phyloP scores from a whole-genome alignment of 1,140 invertebrate species.

The Whitmania pigra region DNA sequence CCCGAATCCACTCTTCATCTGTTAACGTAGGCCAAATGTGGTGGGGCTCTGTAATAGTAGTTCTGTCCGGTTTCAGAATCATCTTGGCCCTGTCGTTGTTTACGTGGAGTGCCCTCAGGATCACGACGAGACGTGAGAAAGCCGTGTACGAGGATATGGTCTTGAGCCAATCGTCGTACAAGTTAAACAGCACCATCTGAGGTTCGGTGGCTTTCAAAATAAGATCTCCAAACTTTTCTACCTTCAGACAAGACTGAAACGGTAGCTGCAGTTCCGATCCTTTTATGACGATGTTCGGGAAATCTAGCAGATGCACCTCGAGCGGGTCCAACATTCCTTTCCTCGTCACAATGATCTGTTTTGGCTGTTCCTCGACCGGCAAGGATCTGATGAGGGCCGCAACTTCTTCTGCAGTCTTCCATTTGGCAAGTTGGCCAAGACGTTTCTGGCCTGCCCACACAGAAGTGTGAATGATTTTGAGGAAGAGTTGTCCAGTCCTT shows the following conservation, averaged over 20 bases:
- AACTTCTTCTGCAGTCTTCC: constrained; percentile 99
- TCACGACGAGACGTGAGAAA: constrained; percentile 61
- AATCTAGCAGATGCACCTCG: constrained; percentile 87
- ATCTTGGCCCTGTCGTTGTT: constrained; percentile 98
- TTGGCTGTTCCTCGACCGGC: constrained; percentile 98
- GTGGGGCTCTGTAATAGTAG: constrained; percentile 93
- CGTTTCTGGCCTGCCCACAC: constrained; percentile 88
- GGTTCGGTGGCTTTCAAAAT: constrained; percentile 98
- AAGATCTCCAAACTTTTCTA: constrained; percentile 94
- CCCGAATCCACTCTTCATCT: constrained; percentile 98
- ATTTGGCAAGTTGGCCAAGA: constrained; percentile 77
- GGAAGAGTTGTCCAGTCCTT: constrained; percentile 93
- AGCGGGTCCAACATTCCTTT: constrained; percentile 50
- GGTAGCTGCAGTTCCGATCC: constrained; percentile 95
- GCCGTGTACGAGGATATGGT: constrained; percentile 45
- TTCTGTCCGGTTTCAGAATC: constrained; percentile 94
- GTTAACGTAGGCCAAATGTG: constrained; percentile 96
- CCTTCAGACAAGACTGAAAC: constrained; percentile 94
- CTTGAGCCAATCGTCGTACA: constrained; percentile 99
- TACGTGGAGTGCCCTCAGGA: constrained; percentile 88
- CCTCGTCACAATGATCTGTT: constrained; percentile 97
- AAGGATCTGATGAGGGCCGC: constrained; percentile 94
- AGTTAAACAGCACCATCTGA: constrained; percentile 98
- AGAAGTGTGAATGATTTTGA: constrained; percentile 99
- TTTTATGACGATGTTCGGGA: constrained; percentile 99